These are phyloP conservation scores for Megalonaias nervosa DNA, from an alignment of 1,140 invertebrate genomes.

Conservation along the genomic window DNA sequence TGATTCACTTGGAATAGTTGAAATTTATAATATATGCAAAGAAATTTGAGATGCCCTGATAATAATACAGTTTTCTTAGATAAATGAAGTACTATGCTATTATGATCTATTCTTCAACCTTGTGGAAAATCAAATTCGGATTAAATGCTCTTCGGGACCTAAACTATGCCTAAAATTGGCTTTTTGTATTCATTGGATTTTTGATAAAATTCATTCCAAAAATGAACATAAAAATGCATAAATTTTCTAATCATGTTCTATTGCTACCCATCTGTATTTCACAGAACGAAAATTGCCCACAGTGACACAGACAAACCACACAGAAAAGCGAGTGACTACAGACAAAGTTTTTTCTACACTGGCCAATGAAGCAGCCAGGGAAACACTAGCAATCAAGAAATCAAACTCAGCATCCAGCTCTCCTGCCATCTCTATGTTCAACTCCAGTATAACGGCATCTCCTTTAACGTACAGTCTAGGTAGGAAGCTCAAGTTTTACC, in stretches of 20 bases:
- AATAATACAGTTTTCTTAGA: no score
- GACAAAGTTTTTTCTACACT: slow-evolving; percentile 77
- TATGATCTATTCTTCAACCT: no score
- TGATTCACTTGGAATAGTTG: no score
- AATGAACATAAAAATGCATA: no score
- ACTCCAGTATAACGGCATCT: slow-evolving; percentile 45
- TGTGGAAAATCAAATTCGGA: no score
- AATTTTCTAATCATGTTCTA: background rate
- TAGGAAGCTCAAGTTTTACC: slow-evolving; percentile 9
- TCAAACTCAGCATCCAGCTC: slow-evolving; percentile 61
- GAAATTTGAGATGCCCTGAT: no score
- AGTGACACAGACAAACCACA: slow-evolving; percentile 52
- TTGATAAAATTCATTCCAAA: no score
- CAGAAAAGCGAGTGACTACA: slow-evolving; percentile 70
- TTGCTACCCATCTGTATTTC: slow-evolving; percentile 18
- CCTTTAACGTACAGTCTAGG: slow-evolving; percentile 57
- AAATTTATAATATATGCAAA: no score
- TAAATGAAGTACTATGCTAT: no score
- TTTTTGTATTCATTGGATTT: no score
- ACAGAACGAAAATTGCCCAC: slow-evolving; percentile 63
- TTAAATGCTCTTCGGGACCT: no score
- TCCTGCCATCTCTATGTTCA: slow-evolving; percentile 63
- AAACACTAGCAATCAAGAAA: slow-evolving; percentile 51
- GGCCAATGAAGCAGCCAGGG: slow-evolving; percentile 67
- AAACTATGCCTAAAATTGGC: no score